Base-by-base conservation (phyloP, 1,140 invertebrate species). In the Cydia splendana region DNA sequence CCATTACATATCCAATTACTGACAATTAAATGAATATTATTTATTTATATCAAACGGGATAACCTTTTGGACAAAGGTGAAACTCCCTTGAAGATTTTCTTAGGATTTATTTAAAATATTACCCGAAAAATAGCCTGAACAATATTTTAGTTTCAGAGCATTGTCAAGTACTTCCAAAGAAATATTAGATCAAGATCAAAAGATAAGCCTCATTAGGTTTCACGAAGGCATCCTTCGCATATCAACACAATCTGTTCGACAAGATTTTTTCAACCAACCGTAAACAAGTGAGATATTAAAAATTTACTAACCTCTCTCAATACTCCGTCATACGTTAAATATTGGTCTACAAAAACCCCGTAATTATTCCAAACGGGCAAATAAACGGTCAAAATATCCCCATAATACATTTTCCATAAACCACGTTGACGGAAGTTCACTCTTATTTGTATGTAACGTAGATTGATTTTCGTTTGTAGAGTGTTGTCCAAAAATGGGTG, bases 401-500 rank as follows among this genome's bases (percentile, higher is more conserved):
- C 67, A 71, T 71, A 38, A 18, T 24, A 62, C n/a, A 53, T 53
- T 53, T 62, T 62, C 20, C 20, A 62, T 62, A 62, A 62, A 10
- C 18, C 20, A 12, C 0, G 20, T 12, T 12, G n/a, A 45, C 1
- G 2, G 34, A 38, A 71, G n/a, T 65, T 76, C n/a, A 74, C 30
- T 73, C 53, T 62, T 82, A 75, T 76, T 18, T 10, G 4, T 13
- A 24, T 4, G 4, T 7, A 0, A 13, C 75, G 76, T 18, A 75
- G 38, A 73, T 77, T 67, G 48, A 38, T 74, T 78, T 79, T 81
- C 38, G 65, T 34, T 42, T 78, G 71, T 75, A 42, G 45, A 18
- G 13, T 15, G 34, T 45, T 78, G 30, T 67, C 77, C 77, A 76
- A 84, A 85, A 85, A 85, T 84, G 81, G 82, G 79, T 79, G n/a